Evolutionary conservation across 1,140 invertebrate genomes (phyloP), one percentile per base, ranked within the genome.

Genomic region (Melipona quadrifasciata): DNA sequence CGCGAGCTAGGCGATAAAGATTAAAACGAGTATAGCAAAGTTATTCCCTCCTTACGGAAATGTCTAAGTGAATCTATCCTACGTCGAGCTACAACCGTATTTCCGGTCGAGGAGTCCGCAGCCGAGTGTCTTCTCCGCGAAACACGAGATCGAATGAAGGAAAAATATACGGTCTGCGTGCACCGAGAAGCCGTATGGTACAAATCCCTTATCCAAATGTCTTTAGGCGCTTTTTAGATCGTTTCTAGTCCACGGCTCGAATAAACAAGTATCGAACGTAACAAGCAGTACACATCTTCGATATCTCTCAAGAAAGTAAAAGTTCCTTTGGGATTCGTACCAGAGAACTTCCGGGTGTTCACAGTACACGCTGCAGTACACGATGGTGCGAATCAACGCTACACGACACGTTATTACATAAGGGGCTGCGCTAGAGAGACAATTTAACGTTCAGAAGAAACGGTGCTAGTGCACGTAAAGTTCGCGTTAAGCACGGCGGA

Each of bases 401-500:
- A 86, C 82, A 82, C 39, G 77, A 87, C 86, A 88, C 82, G 86
- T 88, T 87, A 87, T 80, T 83, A 76, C 77, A 57, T 21, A 71
- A 82, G 12, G 79, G 72, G 58, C 73, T 80, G 87, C 84, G 79
- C 89, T 91, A 89, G 78, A 89, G 82, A 89, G 79, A 89, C 72
- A 87, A 72, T 86, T 86, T 85, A 86, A 87, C 84, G 82, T 91
- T 81, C n/a, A 75, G 80, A 78, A 87, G 57, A 76, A 82, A 91
- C 78, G 68, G 84, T 89, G 86, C 89, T 90, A 90, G 81, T 86
- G 70, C 87, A 87, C 76, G 84, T 85, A 87, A 78, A 86, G 80
- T 81, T 86, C 76, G 80, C 88, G 67, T 84, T 82, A 91, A 92
- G 91, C 91, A 91, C 90, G 74, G 75, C 79, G 72, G 87, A 89